Conservation (phyloP, 2,797 vertebrate genomes). For the Crocodylus rhombifer region DNA sequence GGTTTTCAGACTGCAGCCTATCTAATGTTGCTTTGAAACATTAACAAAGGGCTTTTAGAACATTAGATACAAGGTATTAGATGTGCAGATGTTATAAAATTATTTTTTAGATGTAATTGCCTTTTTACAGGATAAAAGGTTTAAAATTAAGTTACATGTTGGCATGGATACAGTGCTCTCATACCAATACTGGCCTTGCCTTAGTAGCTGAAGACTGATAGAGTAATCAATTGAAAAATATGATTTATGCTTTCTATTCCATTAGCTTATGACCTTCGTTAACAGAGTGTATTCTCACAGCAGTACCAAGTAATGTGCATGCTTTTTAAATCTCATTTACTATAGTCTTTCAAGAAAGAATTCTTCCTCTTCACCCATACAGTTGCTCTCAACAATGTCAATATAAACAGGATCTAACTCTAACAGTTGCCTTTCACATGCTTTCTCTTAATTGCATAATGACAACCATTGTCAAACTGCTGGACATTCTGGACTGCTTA, state of each 20-base stretch:
- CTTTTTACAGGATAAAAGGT: background rate
- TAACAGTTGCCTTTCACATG: background rate
- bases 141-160: constrained; percentile 6
- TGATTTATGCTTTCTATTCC: constrained; percentile 1
- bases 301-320: background rate
- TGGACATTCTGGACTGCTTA: background rate
- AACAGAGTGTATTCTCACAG: constrained; percentile 16
- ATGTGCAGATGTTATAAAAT: constrained; percentile 4
- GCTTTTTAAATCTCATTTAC: background rate
- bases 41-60: constrained; percentile 15
- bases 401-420: background rate
- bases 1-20: background rate
- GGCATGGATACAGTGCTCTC: constrained; percentile 28
- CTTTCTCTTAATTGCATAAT: background rate
- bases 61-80: background rate
- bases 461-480: background rate
- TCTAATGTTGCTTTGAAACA: background rate
- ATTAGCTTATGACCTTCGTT: constrained; percentile 26
- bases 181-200: constrained; percentile 8
- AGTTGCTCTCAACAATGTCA: constrained; percentile 1
- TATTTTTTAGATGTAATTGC: background rate
- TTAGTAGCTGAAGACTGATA: background rate
- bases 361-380: background rate
- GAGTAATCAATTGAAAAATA: background rate
- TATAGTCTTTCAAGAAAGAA: background rate